These are phyloP conservation scores for Brachymystax lenok DNA, from an alignment of 2,797 vertebrate species.

Conservation along the genomic window DNA sequence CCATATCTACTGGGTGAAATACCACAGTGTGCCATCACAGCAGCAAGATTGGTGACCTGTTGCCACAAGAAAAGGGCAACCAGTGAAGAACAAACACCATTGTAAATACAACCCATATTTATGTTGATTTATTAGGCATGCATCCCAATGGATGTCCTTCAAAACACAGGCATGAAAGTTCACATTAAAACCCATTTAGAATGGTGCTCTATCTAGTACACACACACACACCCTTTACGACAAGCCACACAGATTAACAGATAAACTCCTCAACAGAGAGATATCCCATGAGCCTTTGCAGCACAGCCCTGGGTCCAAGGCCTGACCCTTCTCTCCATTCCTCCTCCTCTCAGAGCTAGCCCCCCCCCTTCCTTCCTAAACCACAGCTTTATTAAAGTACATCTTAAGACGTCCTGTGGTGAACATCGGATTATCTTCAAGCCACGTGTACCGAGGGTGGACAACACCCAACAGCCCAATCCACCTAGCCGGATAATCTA, in stretches of 20 bases:
- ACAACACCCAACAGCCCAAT: constrained; percentile 28
- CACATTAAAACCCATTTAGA: constrained; percentile 69
- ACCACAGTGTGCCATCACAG: no score
- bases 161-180: constrained; percentile 48
- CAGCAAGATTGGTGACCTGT: no score
- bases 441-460: constrained; percentile 53
- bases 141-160: constrained; percentile 60
- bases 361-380: constrained; percentile 22
- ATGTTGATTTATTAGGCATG: constrained; percentile 44
- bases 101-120: no score
- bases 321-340: constrained; percentile 3
- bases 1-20: no score
- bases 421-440: constrained; percentile 59
- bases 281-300: constrained; percentile 45
- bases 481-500: constrained; percentile 60
- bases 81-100: no score
- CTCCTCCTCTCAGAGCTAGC: neutral
- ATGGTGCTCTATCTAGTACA: constrained; percentile 16
- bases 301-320: constrained; percentile 26
- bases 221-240: no score
- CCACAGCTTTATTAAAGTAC: constrained; percentile 48
- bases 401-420: constrained; percentile 60
- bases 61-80: no score
- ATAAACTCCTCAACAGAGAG: constrained; percentile 20
- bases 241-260: constrained; percentile 28